Evolutionary conservation across 2,113 vertebrate genomes (phyloP).

Genomic region (Carassius carassius): DNA sequence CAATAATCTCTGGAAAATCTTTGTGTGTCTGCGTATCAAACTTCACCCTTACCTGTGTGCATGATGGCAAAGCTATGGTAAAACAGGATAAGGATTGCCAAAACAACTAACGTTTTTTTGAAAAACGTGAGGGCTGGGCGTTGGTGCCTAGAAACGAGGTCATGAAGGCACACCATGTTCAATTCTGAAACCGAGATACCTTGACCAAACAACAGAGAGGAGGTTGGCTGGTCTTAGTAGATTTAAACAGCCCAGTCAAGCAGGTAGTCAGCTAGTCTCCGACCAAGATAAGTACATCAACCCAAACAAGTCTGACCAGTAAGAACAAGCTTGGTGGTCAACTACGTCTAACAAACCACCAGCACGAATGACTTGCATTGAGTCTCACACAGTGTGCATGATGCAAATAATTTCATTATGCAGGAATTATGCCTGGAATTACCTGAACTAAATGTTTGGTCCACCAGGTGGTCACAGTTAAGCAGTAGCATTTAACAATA

Average conservation of each 20-base stretch:
- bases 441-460: not conserved
- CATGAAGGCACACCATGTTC: not conserved
- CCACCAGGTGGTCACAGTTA: not conserved
- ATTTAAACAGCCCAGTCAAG: not conserved
- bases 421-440: not conserved
- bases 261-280: too few species aligned
- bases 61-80: too few species aligned
- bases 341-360: not conserved
- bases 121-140: conserved; percentile 19
- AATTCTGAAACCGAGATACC: not conserved
- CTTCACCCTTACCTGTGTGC: too few species aligned
- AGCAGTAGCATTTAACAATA: not conserved
- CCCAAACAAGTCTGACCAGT: not conserved
- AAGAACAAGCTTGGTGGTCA: not conserved
- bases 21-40: too few species aligned
- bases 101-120: too few species aligned
- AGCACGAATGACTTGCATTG: not conserved
- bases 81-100: too few species aligned
- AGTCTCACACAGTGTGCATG: too few species aligned
- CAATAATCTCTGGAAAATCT: too few species aligned
- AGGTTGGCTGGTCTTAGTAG: not conserved
- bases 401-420: not conserved
- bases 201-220: too few species aligned
- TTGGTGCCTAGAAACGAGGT: not conserved
- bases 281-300: not conserved